Base-by-base conservation (phyloP, 2,888 invertebrate genomes). In the Protodeltote pygarga region DNA sequence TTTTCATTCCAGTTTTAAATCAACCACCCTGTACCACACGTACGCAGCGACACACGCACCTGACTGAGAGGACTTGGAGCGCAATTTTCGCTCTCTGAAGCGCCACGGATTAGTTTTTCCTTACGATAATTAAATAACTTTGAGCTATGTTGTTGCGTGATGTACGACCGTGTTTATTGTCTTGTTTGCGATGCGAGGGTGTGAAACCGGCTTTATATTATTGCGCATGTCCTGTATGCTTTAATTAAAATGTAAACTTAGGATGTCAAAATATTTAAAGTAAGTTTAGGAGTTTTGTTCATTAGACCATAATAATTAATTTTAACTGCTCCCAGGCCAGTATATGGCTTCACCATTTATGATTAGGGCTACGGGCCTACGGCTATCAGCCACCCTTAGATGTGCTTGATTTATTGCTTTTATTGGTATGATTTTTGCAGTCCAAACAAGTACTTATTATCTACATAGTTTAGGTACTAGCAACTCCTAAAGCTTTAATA, bases 111-210 rank as follows among this genome's bases (percentile, higher is more conserved):
- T 91, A 92, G 91, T 92, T 92, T 92, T 92, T 92, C 91, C 83
- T 86, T 83, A 81, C 81, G 84, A 87, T 91, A 92, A 92, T 92
- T 90, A 92, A 92, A 92, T 91, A 92, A 92, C 91, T 92, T 90
- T 84, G 88, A 86, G 87, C 84, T 87, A 85, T 86, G 88, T 85
- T 81, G 73, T 73, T 74, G 83, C 71, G 90, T 91, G 92, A 92
- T 90, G 81, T 85, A 91, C 84, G 83, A 76, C 78, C 77, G 69
- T 85, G 87, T 89, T 89, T 89, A 91, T 90, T 92, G 90, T 89
- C 81, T 83, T 77, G 77, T 75, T 53, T 32, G 21, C 44, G 54
- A 44, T 51, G 51, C 49, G 61, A 65, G 66, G 71, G 74, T 75
- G 72, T 72, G 73, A 63, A 63, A 68, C 65, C 64, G 71, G 73